These are phyloP conservation scores for Drosophila suzukii DNA, from an alignment of 1,140 invertebrate species.

Conservation along the genomic window DNA sequence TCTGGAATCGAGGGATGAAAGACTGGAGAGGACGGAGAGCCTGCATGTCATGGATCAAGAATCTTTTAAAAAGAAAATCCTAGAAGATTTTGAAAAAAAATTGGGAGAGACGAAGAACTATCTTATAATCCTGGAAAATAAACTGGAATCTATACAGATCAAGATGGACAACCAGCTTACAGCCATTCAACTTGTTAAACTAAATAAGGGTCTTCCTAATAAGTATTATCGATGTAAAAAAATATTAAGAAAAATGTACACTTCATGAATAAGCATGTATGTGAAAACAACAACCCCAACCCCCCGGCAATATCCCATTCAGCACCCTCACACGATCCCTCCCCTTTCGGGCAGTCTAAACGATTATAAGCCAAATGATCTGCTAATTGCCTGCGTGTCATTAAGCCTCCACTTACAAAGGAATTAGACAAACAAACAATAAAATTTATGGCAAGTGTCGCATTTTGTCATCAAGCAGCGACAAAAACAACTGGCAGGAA, in stretches of 20 bases:
- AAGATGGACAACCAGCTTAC: neutral
- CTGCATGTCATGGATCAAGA: too few relatives aligned
- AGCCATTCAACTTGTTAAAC: neutral
- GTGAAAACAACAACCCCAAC: neutral
- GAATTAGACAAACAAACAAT: conserved; percentile 80
- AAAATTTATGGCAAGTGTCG: conserved; percentile 83
- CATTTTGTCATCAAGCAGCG: conserved; percentile 78
- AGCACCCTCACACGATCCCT: neutral
- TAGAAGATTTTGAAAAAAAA: too few relatives aligned
- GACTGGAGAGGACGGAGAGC: too few relatives aligned
- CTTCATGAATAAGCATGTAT: neutral
- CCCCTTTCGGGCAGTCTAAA: neutral
- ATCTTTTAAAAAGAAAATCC: too few relatives aligned
- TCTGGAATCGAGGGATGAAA: too few relatives aligned
- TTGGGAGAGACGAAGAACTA: too few relatives aligned
- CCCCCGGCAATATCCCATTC: conserved; percentile 14
- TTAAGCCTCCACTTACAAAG: conserved; percentile 79
- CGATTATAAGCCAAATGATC: conserved; percentile 74
- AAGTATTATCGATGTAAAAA: too few relatives aligned
- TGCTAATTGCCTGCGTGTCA: conserved; percentile 83
- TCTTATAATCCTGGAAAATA: too few relatives aligned
- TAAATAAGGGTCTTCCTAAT: too few relatives aligned
- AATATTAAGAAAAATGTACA: too few relatives aligned
- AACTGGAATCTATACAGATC: neutral
- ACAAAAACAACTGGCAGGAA: conserved; percentile 68